A percentile compares a stretch with the other conserved stretches of the same genome.
phyloP scores from a whole-genome alignment of 2,888 invertebrate genomes.

The Barypeithes pellucidus region DNA sequence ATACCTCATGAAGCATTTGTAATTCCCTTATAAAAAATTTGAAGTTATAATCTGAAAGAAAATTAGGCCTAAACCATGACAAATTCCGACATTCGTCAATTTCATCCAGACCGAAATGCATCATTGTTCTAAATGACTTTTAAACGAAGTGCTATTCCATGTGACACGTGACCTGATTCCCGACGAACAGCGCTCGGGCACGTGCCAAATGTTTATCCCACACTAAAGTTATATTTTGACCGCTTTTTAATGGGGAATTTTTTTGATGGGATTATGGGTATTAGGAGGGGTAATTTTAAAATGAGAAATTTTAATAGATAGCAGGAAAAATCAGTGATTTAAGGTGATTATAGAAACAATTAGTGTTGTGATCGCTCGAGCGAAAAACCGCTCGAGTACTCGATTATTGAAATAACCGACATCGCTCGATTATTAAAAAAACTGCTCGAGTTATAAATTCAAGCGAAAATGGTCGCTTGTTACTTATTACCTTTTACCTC shows the following conservation, averaged over 20 bases:
- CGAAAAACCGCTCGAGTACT: too few species aligned
- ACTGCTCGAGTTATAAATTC: too few species aligned
- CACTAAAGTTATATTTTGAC: conserved; percentile 49
- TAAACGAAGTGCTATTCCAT: conserved; percentile 55
- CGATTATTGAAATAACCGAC: too few species aligned
- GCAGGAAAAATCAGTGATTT: too few species aligned
- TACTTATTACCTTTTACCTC: too few species aligned
- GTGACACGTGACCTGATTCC: conserved; percentile 45
- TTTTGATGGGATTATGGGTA: conserved; percentile 30
- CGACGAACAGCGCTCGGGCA: conserved; percentile 39
- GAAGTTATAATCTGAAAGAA: background rate
- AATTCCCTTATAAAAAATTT: background rate
- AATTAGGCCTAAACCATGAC: conserved; percentile 32
- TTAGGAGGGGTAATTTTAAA: too few species aligned
- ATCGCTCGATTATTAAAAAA: too few species aligned
- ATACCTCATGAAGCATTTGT: background rate
- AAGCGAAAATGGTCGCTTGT: too few species aligned
- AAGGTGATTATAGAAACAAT: too few species aligned
- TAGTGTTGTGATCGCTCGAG: too few species aligned
- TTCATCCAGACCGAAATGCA: conserved; percentile 23
- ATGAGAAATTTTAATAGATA: too few species aligned
- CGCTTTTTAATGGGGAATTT: conserved; percentile 52
- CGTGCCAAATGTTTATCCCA: conserved; percentile 53
- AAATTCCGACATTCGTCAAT: conserved; percentile 50
- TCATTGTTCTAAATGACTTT: conserved; percentile 52